Evolutionary conservation across 2,888 invertebrate genomes (phyloP).

Genomic region (Rugalucina vietnamica): DNA sequence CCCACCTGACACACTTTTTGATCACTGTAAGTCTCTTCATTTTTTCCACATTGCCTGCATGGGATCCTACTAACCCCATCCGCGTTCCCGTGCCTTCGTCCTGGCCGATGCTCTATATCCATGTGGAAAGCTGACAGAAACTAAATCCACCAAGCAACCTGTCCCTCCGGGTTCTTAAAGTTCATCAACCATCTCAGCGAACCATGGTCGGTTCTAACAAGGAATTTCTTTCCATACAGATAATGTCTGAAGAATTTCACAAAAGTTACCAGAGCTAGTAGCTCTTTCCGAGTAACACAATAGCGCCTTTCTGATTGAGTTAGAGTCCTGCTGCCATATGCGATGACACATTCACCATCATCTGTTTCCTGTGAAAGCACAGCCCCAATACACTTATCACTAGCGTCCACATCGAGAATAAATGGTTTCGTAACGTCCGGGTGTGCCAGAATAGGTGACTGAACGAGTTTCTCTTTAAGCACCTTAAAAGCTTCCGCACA

Average conservation of each 20-base stretch:
- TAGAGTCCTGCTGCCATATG: not conserved
- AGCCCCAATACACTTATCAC: not conserved
- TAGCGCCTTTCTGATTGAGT: slow-evolving; percentile 6
- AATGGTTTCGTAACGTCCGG: not conserved
- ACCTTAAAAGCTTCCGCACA: not conserved
- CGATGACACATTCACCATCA: not conserved
- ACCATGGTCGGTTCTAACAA: slow-evolving; percentile 54
- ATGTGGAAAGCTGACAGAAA: slow-evolving; percentile 35
- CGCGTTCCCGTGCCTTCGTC: slow-evolving; percentile 43
- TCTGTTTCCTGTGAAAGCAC: not conserved
- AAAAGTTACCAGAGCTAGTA: slow-evolving; percentile 9
- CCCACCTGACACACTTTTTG: not conserved
- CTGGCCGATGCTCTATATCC: slow-evolving; percentile 43
- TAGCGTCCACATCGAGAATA: not conserved
- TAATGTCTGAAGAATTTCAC: slow-evolving; percentile 50
- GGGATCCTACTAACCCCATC: slow-evolving; percentile 48
- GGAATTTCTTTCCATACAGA: slow-evolving; percentile 41
- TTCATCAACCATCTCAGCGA: slow-evolving; percentile 48
- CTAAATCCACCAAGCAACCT: slow-evolving; percentile 44
- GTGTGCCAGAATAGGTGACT: not conserved
- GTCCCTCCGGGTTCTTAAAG: slow-evolving; percentile 25
- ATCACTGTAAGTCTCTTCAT: not conserved
- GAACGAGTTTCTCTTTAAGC: not conserved
- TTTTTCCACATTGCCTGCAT: not conserved
- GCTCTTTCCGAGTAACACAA: slow-evolving; percentile 47